A percentile compares a stretch with the other conserved stretches of the same genome.
phyloP scores from a whole-genome alignment of 2,888 invertebrate genomes.

The Sphaeridia pumilis region DNA sequence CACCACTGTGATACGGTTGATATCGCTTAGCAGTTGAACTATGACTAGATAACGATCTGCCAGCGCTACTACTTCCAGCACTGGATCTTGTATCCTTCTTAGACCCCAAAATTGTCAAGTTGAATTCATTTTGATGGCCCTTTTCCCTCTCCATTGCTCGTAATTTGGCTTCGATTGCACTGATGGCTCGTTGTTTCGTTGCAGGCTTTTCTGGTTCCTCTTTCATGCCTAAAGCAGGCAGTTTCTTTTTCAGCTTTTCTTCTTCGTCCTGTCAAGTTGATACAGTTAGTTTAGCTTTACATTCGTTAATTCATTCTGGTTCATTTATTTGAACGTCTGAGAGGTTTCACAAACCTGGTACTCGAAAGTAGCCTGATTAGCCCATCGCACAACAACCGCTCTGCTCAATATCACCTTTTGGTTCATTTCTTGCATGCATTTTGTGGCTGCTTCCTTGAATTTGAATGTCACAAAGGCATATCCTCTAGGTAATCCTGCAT shows the following conservation, averaged over 20 bases:
- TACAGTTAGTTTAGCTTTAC: constrained; percentile 12
- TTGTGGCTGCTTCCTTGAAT: constrained; percentile 54
- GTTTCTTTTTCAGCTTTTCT: constrained; percentile 59
- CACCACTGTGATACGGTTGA: neutral
- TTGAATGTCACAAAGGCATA: constrained; percentile 84
- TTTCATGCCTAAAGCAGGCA: constrained; percentile 39
- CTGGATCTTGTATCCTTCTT: neutral
- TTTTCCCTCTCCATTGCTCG: constrained; percentile 54
- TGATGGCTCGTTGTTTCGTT: constrained; percentile 57
- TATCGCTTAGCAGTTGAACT: neutral
- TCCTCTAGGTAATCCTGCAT: constrained; percentile 59
- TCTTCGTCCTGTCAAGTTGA: constrained; percentile 53
- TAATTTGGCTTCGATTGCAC: constrained; percentile 76
- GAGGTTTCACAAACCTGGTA: constrained; percentile 1
- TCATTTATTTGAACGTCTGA: neutral
- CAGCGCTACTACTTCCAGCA: neutral
- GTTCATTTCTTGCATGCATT: constrained; percentile 60
- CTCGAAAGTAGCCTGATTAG: constrained; percentile 38
- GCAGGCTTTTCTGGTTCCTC: constrained; percentile 45
- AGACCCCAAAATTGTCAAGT: neutral
- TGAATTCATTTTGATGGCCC: neutral
- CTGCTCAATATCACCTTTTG: constrained; percentile 62
- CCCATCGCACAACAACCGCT: constrained; percentile 66
- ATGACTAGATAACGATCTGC: neutral
- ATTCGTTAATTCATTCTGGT: no score